Evolutionary conservation across 2,888 invertebrate species (phyloP).

Genomic region (Psylliodes chrysocephalus): DNA sequence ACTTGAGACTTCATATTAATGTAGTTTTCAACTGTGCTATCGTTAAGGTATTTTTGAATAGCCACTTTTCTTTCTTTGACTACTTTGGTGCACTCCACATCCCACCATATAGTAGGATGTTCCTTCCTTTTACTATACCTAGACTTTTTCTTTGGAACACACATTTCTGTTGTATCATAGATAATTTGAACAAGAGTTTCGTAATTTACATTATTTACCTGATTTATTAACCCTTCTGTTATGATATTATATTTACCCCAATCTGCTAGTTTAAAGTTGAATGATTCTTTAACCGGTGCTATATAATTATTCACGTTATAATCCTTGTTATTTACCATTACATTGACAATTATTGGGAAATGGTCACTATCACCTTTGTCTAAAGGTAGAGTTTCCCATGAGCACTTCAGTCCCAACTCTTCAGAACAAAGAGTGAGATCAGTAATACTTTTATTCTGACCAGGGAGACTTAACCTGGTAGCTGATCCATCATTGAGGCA

Average conservation of each 20-base stretch:
- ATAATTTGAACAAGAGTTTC: not conserved
- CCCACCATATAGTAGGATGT: not conserved
- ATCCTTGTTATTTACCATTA: not conserved
- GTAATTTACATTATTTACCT: too few relatives aligned
- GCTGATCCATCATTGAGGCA: too few relatives aligned
- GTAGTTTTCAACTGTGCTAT: not conserved
- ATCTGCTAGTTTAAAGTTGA: too few relatives aligned
- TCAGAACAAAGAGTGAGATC: not conserved
- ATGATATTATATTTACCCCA: too few relatives aligned
- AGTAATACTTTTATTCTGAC: not conserved
- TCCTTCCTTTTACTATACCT: not conserved
- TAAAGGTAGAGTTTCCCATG: not conserved
- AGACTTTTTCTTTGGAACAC: not conserved
- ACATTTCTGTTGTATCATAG: not conserved
- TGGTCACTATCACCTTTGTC: not conserved
- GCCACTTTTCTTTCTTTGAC: constrained; percentile 7
- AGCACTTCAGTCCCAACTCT: not conserved
- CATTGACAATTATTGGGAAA: not conserved
- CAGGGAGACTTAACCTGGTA: not conserved
- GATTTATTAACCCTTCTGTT: too few relatives aligned
- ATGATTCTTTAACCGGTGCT: too few relatives aligned
- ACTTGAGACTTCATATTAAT: not conserved
- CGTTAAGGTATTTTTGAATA: not conserved
- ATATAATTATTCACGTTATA: not conserved
- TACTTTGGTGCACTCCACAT: too few relatives aligned